A percentile compares a stretch with the other conserved stretches of the same genome.
phyloP scores from a whole-genome alignment of 2,113 vertebrate genomes.

The Alaudala cheleensis region DNA sequence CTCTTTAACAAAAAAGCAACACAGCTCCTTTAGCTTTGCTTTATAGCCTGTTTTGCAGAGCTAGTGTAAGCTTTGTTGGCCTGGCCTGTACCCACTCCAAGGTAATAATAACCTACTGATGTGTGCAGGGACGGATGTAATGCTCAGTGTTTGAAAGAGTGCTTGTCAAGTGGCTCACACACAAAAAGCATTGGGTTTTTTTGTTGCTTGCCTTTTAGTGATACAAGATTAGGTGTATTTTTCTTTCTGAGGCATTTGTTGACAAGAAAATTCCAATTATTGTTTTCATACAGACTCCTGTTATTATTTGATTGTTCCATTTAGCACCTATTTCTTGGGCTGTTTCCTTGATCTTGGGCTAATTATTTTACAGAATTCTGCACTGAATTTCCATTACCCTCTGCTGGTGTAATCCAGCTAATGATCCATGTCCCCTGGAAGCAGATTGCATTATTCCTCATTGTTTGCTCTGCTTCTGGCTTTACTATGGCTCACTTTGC shows the following conservation, averaged over 20 bases:
- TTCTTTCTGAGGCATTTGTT: background rate
- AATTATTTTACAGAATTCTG: constrained; percentile 41
- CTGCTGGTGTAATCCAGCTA: constrained; percentile 48
- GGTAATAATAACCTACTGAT: constrained; percentile 6
- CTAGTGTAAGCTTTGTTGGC: constrained; percentile 10
- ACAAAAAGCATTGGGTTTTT: background rate
- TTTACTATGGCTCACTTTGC: background rate
- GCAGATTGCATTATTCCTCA: constrained; percentile 35
- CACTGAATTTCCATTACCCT: constrained; percentile 26
- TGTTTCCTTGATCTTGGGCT: background rate
- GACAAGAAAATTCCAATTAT: background rate
- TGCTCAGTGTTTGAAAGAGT: background rate
- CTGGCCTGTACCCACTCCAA: background rate
- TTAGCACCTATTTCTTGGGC: constrained; percentile 20
- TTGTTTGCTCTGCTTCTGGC: constrained; percentile 24
- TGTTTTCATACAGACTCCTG: background rate
- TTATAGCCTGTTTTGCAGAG: constrained; percentile 12
- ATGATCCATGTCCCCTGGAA: constrained; percentile 44
- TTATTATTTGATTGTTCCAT: constrained; percentile 6
- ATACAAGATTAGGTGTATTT: background rate
- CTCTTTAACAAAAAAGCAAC: background rate
- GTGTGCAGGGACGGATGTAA: background rate
- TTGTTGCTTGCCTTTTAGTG: background rate
- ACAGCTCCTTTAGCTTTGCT: background rate
- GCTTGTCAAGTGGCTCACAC: background rate